Evolutionary conservation across 2,113 vertebrate species (phyloP).

Genomic region (Noturus placidus): DNA sequence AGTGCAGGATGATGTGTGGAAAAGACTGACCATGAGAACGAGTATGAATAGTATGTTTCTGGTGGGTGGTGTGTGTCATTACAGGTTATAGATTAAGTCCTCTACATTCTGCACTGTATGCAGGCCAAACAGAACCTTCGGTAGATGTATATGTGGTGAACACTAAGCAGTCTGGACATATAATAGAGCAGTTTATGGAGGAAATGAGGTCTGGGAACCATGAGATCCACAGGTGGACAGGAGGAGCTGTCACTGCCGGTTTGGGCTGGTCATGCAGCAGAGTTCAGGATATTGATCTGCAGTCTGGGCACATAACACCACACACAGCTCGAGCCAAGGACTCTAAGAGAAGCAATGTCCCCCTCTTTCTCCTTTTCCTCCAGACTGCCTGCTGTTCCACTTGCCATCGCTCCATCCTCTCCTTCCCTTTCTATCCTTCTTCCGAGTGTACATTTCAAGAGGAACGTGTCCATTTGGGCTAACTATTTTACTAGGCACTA

Average conservation of each 20-base stretch:
- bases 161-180: slow-evolving; percentile 21
- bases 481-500: not conserved
- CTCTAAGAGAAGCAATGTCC: slow-evolving; percentile 62
- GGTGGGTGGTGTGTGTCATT: not conserved
- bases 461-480: not conserved
- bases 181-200: slow-evolving; percentile 27
- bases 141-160: not conserved
- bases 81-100: not conserved
- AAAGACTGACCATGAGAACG: not conserved
- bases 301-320: slow-evolving; percentile 64
- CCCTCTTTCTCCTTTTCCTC: not conserved
- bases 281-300: slow-evolving; percentile 70
- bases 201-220: slow-evolving; percentile 37
- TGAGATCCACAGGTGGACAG: slow-evolving; percentile 58
- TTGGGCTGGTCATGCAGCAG: slow-evolving; percentile 56
- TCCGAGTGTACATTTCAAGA: not conserved
- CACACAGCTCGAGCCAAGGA: slow-evolving; percentile 56
- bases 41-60: not conserved
- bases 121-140: not conserved
- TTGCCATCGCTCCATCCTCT: slow-evolving; percentile 49
- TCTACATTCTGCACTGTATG: not conserved
- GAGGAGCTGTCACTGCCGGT: slow-evolving; percentile 47
- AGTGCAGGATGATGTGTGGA: not conserved
- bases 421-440: slow-evolving; percentile 53
- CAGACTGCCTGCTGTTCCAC: slow-evolving; percentile 17